Conservation (phyloP, 2,888 invertebrate species). For the Noctua pronuba region DNA sequence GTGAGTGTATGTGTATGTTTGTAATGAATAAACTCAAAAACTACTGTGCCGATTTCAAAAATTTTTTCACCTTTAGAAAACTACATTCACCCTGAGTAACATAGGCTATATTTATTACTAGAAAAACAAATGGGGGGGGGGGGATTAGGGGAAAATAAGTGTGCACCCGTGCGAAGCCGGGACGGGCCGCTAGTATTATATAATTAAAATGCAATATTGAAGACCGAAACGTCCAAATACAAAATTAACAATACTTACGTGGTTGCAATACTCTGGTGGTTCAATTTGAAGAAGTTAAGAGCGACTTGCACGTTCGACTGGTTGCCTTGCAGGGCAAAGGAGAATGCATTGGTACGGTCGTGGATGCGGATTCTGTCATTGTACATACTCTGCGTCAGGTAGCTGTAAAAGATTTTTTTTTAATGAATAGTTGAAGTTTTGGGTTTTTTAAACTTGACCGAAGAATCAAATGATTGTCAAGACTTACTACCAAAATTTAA, state of each 20-base stretch:
- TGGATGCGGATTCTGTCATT: constrained; percentile 86
- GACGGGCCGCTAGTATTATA: too few relatives aligned
- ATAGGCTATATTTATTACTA: too few relatives aligned
- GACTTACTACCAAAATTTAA: not conserved
- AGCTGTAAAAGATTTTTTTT: constrained; percentile 81
- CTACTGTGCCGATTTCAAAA: too few relatives aligned
- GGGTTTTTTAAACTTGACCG: not conserved
- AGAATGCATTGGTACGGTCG: constrained; percentile 86
- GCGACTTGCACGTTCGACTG: constrained; percentile 88
- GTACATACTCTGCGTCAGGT: constrained; percentile 84
- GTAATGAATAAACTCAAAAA: too few relatives aligned
- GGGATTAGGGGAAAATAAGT: too few relatives aligned
- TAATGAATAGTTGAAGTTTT: not conserved
- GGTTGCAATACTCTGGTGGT: constrained; percentile 73
- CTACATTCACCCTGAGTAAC: too few relatives aligned
- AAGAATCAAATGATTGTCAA: not conserved
- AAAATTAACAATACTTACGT: constrained; percentile 71
- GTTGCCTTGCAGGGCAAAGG: constrained; percentile 89
- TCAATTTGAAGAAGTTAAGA: constrained; percentile 86
- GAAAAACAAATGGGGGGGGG: too few relatives aligned
- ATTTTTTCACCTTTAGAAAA: too few relatives aligned
- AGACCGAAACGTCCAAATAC: not conserved
- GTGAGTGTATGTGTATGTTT: too few relatives aligned
- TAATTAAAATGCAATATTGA: not conserved
- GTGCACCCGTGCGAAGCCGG: too few relatives aligned